Base-by-base conservation (phyloP, 2,888 invertebrate genomes). In the Anoncus sp. region DNA sequence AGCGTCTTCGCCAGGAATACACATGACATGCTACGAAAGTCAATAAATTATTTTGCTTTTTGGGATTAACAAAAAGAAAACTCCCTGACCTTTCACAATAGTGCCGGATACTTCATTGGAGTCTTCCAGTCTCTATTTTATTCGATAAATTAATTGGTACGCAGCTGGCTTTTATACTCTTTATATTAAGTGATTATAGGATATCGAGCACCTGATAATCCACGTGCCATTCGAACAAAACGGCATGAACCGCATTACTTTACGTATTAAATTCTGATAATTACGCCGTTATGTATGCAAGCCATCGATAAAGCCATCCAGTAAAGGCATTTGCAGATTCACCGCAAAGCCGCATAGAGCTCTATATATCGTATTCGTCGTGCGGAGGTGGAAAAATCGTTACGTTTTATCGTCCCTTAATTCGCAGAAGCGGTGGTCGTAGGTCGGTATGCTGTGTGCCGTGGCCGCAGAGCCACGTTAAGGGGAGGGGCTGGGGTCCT, bases 401-500 rank as follows among this genome's bases (percentile, higher is more conserved):
- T 78, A 74, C 75, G 51, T 73, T 79, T 79, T 76, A 67, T 75
- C 47, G 57, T 75, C 66, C 49, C 67, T 79, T 76, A 79, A 79
- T 72, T 75, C 75, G 74, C 38, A 45, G 55, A 66, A 74, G 70
- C 70, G 60, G 55, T 20, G n/a, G n/a, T 43, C 43, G 35, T 43
- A 59, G 66, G 40, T 66, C 40, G 70, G 60, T 40, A 47, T 24
- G 16, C 43, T 45, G 40, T 49, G 12, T 16, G n/a, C 45, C 38
- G 31, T 59, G 53, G 38, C 38, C 73, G 31, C 57, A 24, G 38
- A 62, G 65, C 24, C 49, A 22, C 51, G 57, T 51, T 40, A 22
- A 53, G 24, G 55, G 24, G 35, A 10, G 40, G 51, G 20, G 51
- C n/a, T n/a, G n/a, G 22, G 51, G 14, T 62, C 45, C 65, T 67